Evolutionary conservation across 2,113 vertebrate species (phyloP).

Genomic region (Gallinago undulata): DNA sequence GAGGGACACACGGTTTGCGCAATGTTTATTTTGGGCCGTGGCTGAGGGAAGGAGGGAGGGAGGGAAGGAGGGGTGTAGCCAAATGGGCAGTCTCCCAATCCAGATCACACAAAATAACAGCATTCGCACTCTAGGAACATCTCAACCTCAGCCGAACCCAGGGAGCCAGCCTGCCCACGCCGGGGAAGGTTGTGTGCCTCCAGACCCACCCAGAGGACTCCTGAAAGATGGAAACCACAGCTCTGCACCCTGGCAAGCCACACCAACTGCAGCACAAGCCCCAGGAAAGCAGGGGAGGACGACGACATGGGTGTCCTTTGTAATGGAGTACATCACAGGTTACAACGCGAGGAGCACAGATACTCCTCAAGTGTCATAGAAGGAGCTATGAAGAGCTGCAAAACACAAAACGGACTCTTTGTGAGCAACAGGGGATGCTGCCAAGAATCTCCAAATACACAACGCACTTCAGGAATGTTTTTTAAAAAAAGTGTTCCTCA

Average conservation of each 20-base stretch:
- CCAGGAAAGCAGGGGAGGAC: background rate
- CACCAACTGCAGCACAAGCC: background rate
- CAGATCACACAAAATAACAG: background rate
- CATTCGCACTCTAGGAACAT: slow-evolving; percentile 36
- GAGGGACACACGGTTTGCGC: background rate
- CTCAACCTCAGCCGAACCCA: background rate
- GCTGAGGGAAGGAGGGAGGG: background rate
- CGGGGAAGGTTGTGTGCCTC: fast-evolving
- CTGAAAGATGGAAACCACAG: background rate
- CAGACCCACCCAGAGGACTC: background rate
- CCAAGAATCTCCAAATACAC: background rate
- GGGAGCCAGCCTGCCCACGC: background rate
- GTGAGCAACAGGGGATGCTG: too few species aligned
- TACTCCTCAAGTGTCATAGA: too few species aligned
- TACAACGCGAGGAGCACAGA: fast-evolving
- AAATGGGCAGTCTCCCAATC: background rate
- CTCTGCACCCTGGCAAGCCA: background rate
- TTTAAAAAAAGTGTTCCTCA: background rate
- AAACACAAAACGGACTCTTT: background rate
- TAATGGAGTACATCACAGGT: fast-evolving
- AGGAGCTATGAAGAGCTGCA: background rate
- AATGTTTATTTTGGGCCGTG: slow-evolving; percentile 53
- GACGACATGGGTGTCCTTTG: fast-evolving
- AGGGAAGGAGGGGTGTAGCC: background rate
- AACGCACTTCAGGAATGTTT: background rate